These are phyloP conservation scores for Maccullochella peelii DNA, from an alignment of 2,113 vertebrate genomes.

Conservation along the genomic window DNA sequence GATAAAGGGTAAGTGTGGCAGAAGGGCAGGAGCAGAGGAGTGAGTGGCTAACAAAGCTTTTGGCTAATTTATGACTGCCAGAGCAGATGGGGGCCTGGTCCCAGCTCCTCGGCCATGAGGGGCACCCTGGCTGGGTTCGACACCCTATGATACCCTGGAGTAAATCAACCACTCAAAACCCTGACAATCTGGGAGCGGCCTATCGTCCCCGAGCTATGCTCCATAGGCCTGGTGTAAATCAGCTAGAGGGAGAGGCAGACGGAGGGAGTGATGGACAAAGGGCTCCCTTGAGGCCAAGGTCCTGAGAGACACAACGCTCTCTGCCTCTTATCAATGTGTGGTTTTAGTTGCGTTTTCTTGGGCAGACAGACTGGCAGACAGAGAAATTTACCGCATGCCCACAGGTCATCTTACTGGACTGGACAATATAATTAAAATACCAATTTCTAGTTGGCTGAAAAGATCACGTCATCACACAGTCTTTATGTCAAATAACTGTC, in stretches of 20 bases:
- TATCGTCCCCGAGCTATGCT: not conserved
- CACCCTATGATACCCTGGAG: slow-evolving; percentile 61
- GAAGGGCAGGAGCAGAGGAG: slow-evolving; percentile 53
- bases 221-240: slow-evolving; percentile 65
- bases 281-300: slow-evolving; percentile 39
- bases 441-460: slow-evolving; percentile 15
- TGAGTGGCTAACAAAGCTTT: slow-evolving; percentile 66
- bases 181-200: slow-evolving; percentile 30
- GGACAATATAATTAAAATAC: slow-evolving; percentile 30
- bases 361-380: slow-evolving; percentile 18
- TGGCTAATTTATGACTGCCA: slow-evolving; percentile 71
- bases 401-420: slow-evolving; percentile 13
- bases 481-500: not conserved
- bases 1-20: slow-evolving; percentile 66
- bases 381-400: not conserved
- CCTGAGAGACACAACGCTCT: slow-evolving; percentile 36
- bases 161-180: slow-evolving; percentile 69
- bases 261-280: slow-evolving; percentile 58
- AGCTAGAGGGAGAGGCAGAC: slow-evolving; percentile 46
- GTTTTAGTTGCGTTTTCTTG: slow-evolving; percentile 31
- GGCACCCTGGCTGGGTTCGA: slow-evolving; percentile 40
- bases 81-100: slow-evolving; percentile 49
- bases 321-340: slow-evolving; percentile 49
- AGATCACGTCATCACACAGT: slow-evolving; percentile 20
- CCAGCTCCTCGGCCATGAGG: slow-evolving; percentile 32